Evolutionary conservation across 2,113 vertebrate species (phyloP), one percentile per base, ranked within the genome.

Genomic region (Nerophis lumbriciformis): DNA sequence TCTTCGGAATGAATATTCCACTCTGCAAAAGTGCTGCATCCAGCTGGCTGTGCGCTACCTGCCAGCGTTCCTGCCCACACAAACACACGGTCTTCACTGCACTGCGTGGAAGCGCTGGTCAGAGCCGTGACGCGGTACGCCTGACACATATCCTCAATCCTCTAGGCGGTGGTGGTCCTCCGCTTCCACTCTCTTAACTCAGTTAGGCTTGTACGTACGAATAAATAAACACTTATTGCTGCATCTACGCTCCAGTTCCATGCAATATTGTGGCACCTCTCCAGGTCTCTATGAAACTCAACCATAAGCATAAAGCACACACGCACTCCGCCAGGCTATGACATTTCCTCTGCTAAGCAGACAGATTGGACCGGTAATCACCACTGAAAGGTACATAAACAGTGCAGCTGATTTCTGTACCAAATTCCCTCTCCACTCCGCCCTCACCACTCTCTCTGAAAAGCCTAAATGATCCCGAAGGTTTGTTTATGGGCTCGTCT

Each of bases 311-410:
- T 62, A 68, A 42, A 16, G 68, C 69, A 74, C 68, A 11, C 38
- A 57, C 62, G 13, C 69, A 58, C 68, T 45, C 48, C 71, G 68
- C 19, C 6, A 42, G 65, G 66, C 81, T 80, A 62, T 77, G 78
- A 82, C 75, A 78, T 82, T 88, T 86, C 79, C 84, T 85, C 81
- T 53, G 78, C 81, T 83, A 74, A 86, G 88, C 85, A 88, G 87
- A 87, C 80, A 72, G 87, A 88, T 85, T 87, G 85, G 75, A 82
- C 88, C 88, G 83, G 84, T 92, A 94, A 96, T 93, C 89, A 90
- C 81, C 89, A 92, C 73, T 92, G 92, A 90, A 91, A 91, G 83
- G 82, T 88, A 92, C 91, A 92, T 94, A 96, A 94, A 94, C 93
- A 94, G 66, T 47, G 72, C 64, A 82, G 79, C 87, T 91, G 87